Base-by-base conservation (phyloP, 35 echinoderm and acorn worm genomes). In the Nesometra sesokonis region DNA sequence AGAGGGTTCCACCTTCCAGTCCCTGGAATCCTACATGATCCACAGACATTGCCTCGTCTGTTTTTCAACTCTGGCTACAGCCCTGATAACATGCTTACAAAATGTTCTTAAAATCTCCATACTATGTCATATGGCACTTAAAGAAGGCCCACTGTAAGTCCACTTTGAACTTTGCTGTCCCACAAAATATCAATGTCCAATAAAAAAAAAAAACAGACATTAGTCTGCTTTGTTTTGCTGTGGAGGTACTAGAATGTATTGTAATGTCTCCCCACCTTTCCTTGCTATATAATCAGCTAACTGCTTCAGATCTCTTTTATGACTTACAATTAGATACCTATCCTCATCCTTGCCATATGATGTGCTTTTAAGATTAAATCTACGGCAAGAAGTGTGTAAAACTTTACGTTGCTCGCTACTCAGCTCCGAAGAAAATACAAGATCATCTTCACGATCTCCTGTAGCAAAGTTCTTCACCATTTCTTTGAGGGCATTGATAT, bases 381-480 rank as follows among this genome's bases (percentile, higher is more conserved):
- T 83, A 4, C 35, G n/a, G 9, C 17, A 35, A 38, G 81, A 27
- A 5, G 15, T 35, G 37, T 83, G 81, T 23, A 83, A 37, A 0
- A 83, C 11, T 39, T 83, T 83, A 27, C 81, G 2, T 39, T 83
- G 34, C 13, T 83, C 81, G 27, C 9, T 34, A 5, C 0, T 83
- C 35, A 83, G 27, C 27, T 83, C 81, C 0, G 33, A 36, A 36
- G 81, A 83, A 37, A 83, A 83, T 29, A 83, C 81, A 13, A 83
- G 32, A 8, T 34, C 81, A 83, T 83, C 81, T 37, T 36, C n/a
- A 38, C 37, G 34, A 39, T 30, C 81, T 37, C 4, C 15, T 3
- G 27, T 11, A 39, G 81, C 81, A 83, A 37, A 83, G 11, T 83
- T 34, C 81, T 83, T 83, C 27, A 83, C 37, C n/a, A 83, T 83